Base-by-base conservation (phyloP, 2,113 vertebrate species). In the Eptesicus fuscus region DNA sequence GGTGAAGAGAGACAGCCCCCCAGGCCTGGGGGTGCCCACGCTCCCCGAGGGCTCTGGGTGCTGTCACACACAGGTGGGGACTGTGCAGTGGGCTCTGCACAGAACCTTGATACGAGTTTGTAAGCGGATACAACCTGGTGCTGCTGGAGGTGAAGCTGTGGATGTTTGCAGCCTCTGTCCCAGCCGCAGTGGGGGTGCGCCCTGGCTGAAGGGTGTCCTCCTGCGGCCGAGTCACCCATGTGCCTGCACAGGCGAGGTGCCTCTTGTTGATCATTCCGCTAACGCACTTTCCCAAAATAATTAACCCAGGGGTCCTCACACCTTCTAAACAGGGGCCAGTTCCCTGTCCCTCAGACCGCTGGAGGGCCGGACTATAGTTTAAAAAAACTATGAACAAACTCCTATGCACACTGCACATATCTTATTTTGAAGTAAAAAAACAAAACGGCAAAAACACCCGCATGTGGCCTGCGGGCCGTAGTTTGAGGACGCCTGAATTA, bases 1-100 rank as follows among this genome's bases (percentile, higher is more conserved):
- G 37, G n/a, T 22, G 35, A 25, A 11, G 37, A 56, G 47, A 2
- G 49, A 49, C 11, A 0, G 0, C 4, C 18, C 76, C 49, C 6
- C 9, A 5, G n/a, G 22, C 51, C 25, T 30, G 0, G 0, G 0
- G 51, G n/a, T 13, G 13, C 13, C 70, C 32, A 0, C 0, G 2
- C n/a, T 32, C 10, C 17, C 16, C 4, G 47, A 49, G 25, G 18
- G n/a, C 14, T 84, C 47, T 28, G 0, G 7, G 14, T 73, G 47
- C 76, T 67, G 9, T 42, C 47, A n/a, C 3, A 18, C 59, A 22
- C 11, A 30, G 10, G 56, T 87, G 47, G 65, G 42, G 70, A 63
- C 51, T 22, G 11, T 85, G 25, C 9, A 80, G 28, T 69, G 28
- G 49, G 4, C 7, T 79, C 35, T 74, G 32, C 28, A 17, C 4